These are phyloP conservation scores for Dynastes grantii DNA, from an alignment of 2,888 invertebrate genomes.

Conservation along the genomic window DNA sequence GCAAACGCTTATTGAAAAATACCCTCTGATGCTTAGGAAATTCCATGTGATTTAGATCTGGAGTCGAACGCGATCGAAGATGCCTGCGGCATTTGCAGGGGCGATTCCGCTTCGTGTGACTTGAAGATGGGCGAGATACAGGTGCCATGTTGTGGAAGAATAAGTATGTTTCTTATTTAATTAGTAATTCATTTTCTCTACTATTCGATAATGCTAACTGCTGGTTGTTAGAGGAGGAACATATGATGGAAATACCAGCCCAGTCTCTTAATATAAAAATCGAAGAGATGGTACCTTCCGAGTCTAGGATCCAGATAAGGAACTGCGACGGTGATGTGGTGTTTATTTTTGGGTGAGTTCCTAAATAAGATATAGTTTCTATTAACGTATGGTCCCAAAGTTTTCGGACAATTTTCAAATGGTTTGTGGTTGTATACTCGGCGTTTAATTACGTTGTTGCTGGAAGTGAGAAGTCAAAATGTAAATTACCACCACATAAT, in stretches of 20 bases:
- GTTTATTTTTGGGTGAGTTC: conserved; percentile 71
- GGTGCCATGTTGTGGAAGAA: conserved; percentile 50
- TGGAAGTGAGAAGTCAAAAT: too few relatives aligned
- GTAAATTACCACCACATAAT: too few relatives aligned
- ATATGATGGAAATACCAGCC: conserved; percentile 69
- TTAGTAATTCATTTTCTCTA: background rate
- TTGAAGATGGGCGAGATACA: conserved; percentile 61
- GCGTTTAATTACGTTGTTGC: too few relatives aligned
- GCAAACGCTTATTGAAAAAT: conserved; percentile 1
- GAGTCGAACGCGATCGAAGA: conserved; percentile 75
- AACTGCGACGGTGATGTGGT: conserved; percentile 68
- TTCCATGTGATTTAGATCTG: conserved; percentile 74
- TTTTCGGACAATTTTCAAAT: too few relatives aligned
- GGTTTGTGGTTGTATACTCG: too few relatives aligned
- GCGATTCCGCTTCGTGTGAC: conserved; percentile 74
- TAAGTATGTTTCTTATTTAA: conserved; percentile 49
- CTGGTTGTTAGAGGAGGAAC: conserved; percentile 53
- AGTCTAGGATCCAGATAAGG: conserved; percentile 71
- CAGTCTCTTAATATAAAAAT: conserved; percentile 73
- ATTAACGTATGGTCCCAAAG: background rate
- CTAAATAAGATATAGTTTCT: background rate
- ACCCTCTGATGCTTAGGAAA: conserved; percentile 65
- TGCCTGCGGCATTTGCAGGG: conserved; percentile 77
- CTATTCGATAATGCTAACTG: background rate
- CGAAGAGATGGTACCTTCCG: conserved; percentile 72